phyloP scores from a whole-genome alignment of 2,113 vertebrate genomes.

The Agelaius phoeniceus region DNA sequence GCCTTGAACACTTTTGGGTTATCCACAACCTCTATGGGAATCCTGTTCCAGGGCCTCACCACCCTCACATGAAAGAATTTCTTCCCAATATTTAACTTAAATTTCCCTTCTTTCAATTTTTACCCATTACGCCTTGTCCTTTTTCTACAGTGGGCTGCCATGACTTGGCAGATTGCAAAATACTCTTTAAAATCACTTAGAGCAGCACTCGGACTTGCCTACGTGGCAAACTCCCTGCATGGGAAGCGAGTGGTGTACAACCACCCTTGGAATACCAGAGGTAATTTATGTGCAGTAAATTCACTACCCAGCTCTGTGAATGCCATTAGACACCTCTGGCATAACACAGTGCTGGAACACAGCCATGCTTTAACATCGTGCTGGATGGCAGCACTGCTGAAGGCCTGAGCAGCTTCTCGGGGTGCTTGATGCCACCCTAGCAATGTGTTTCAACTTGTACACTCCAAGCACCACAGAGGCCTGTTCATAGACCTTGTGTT shows the following conservation, averaged over 20 bases:
- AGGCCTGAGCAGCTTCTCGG: neutral
- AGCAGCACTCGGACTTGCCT: rapidly evolving
- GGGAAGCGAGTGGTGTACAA: neutral
- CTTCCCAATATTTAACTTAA: neutral
- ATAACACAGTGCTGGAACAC: too few relatives aligned
- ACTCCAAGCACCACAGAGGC: rapidly evolving
- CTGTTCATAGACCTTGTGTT: rapidly evolving
- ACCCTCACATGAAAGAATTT: neutral
- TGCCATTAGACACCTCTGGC: neutral
- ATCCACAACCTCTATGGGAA: neutral
- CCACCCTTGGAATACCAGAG: neutral
- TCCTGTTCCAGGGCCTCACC: neutral
- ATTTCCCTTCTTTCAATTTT: neutral
- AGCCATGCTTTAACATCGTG: rapidly evolving
- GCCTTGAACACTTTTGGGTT: neutral
- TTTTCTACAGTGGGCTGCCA: neutral
- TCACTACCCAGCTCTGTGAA: neutral
- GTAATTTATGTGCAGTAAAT: neutral
- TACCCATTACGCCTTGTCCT: neutral
- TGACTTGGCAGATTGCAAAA: neutral
- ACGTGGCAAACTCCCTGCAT: rapidly evolving
- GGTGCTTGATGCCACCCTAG: neutral
- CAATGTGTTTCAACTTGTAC: neutral
- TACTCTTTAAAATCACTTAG: neutral
- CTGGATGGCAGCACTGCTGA: rapidly evolving